Evolutionary conservation across 2,113 vertebrate genomes (phyloP), one percentile per base, ranked within the genome.

Genomic region (Myotis brandtii): DNA sequence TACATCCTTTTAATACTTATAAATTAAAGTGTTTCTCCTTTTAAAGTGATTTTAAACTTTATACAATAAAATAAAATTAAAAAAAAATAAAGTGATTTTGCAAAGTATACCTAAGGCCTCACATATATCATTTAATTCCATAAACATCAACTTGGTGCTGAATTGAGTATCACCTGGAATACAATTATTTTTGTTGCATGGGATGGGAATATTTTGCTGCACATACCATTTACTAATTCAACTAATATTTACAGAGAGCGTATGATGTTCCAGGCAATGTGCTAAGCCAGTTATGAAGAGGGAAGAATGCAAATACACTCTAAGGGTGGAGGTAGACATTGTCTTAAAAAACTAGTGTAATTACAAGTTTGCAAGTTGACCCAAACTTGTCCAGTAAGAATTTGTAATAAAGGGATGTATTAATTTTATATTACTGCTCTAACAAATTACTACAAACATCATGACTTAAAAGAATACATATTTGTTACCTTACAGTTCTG

Each of bases 241-340:
- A 40, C 2, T 73, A 37, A 30, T 69, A 54, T 87, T 62, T 86
- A 30, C 1, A 75, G 37, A 66, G 18, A 64, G 17, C 20, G n/a
- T 77, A 73, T 37, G 37, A 21, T 43, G 20, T 64, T 48, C 30
- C 27, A 80, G 80, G 6, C 23, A 86, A 84, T 46, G 16, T 37
- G 32, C 43, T 84, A 86, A 79, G 18, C 13, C 69, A 83, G 30
- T 48, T 69, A 67, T 50, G 69, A 89, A 2, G 32, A 69, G 20
- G 54, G 30, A 21, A 94, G 17, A 62, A 9, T 94, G 30, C 4
- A 59, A 37, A 87, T 46, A 48, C 0, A 59, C 21, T 54, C 46
- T 89, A 91, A 89, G 62, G 52, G 52, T 56, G 27, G 32, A 95
- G 56, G 92, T 67, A 86, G 85, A 86, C 25, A 66, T 83, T 96